phyloP scores from a whole-genome alignment of 2,797 vertebrate genomes.

The Melopsittacus undulatus region DNA sequence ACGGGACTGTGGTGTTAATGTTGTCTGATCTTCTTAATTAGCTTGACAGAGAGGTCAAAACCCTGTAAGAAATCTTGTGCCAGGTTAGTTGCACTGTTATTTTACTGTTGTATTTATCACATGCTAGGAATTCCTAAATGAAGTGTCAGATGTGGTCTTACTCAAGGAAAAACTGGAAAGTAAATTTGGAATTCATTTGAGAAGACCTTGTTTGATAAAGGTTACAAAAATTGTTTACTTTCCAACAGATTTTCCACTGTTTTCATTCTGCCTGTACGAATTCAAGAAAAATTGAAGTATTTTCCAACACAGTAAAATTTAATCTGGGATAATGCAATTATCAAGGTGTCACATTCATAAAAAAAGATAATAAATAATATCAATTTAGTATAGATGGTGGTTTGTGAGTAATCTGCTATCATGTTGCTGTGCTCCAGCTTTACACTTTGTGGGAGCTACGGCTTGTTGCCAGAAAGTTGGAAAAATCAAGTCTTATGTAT shows the following conservation, averaged over 20 bases:
- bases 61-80: not conserved
- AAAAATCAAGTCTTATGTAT: not conserved
- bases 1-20: not conserved
- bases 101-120: constrained; percentile 27
- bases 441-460: not conserved
- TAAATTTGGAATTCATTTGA: not conserved
- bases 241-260: not conserved
- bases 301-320: not conserved
- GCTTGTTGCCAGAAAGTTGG: not conserved
- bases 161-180: not conserved
- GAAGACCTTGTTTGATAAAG: not conserved
- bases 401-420: not conserved
- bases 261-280: not conserved
- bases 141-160: not conserved
- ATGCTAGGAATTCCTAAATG: not conserved
- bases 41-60: constrained; percentile 36
- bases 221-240: not conserved
- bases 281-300: not conserved
- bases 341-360: not conserved
- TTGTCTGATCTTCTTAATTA: constrained; percentile 41
- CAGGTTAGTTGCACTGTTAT: constrained; percentile 1
- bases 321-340: not conserved
- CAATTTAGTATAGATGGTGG: not conserved
- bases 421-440: not conserved
- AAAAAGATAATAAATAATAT: not conserved